phyloP scores from a whole-genome alignment of 2,797 vertebrate species.

The Malacoctenus gilli region DNA sequence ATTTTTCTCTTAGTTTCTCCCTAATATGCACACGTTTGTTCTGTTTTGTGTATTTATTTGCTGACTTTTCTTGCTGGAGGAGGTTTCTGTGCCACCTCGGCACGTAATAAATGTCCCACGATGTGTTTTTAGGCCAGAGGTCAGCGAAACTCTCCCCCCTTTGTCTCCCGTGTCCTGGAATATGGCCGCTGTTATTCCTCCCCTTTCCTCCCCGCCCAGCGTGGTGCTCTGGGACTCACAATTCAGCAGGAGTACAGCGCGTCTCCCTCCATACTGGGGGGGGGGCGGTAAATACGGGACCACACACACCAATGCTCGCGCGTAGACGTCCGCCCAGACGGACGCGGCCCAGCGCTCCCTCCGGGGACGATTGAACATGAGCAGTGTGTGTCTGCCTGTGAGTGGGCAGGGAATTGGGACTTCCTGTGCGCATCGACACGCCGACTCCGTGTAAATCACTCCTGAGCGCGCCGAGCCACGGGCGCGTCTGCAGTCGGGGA shows the following conservation, averaged over 20 bases:
- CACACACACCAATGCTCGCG: constrained; percentile 27
- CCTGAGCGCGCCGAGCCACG: constrained; percentile 16
- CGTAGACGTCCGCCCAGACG: neutral
- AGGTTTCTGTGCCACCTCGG: no score
- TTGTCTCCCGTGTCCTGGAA: no score
- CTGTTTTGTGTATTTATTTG: no score
- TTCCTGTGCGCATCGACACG: constrained; percentile 58
- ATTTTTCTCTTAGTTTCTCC: no score
- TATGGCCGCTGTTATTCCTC: constrained; percentile 4
- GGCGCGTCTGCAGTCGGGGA: constrained; percentile 5
- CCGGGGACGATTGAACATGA: constrained; percentile 55
- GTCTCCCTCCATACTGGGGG: constrained; percentile 51
- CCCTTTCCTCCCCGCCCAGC: neutral
- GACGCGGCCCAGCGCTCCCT: constrained; percentile 22
- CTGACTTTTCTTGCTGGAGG: no score
- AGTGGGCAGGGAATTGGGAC: constrained; percentile 71
- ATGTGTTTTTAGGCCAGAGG: no score
- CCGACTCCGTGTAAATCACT: constrained; percentile 49
- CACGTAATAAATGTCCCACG: no score
- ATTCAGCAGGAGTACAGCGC: constrained; percentile 3
- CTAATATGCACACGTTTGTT: no score
- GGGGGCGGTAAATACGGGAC: constrained; percentile 45
- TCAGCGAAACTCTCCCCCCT: no score
- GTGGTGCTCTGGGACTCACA: constrained; percentile 4
- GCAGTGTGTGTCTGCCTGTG: constrained; percentile 37